Evolutionary conservation across 1,140 invertebrate genomes (phyloP).

Genomic region (Drosophila ohnishii): DNA sequence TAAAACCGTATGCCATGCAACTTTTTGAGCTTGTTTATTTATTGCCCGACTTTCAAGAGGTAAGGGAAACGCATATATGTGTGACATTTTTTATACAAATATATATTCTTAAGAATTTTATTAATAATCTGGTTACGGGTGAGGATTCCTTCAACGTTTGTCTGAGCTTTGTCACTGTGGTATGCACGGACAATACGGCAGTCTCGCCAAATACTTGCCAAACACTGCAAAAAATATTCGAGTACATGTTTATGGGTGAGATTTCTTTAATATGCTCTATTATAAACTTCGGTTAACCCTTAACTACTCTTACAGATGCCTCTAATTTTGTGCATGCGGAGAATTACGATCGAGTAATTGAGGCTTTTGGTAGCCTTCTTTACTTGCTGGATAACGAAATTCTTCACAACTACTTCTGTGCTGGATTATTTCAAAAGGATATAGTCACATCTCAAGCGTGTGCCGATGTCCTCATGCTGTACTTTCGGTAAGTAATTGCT

Average conservation of each 20-base stretch:
- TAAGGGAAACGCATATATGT: neutral
- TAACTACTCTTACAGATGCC: conserved; percentile 24
- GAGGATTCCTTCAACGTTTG: conserved; percentile 31
- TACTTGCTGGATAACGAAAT: conserved; percentile 8
- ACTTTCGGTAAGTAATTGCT: conserved; percentile 33
- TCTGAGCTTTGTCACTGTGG: conserved; percentile 39
- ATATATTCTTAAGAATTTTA: conserved; percentile 9
- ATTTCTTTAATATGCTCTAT: neutral
- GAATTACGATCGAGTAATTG: conserved; percentile 45
- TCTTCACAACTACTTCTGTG: conserved; percentile 36
- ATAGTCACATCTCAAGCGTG: conserved; percentile 44
- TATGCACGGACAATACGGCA: conserved; percentile 14
- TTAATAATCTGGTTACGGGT: neutral
- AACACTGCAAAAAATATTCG: conserved; percentile 39
- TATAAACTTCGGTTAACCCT: neutral
- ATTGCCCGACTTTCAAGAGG: conserved; percentile 49
- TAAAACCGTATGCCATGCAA: conserved; percentile 30
- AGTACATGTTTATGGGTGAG: conserved; percentile 53
- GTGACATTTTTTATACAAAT: neutral
- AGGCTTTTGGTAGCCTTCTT: conserved; percentile 42
- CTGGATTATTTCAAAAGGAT: conserved; percentile 47
- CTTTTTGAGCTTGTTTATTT: conserved; percentile 44
- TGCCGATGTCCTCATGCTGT: conserved; percentile 56
- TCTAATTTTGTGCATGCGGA: conserved; percentile 32
- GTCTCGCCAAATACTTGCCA: conserved; percentile 24